A percentile compares a stretch with the other conserved stretches of the same genome.
Evolutionary conservation across 2,797 vertebrate species (phyloP).

Genomic region (Carcharodon carcharias): DNA sequence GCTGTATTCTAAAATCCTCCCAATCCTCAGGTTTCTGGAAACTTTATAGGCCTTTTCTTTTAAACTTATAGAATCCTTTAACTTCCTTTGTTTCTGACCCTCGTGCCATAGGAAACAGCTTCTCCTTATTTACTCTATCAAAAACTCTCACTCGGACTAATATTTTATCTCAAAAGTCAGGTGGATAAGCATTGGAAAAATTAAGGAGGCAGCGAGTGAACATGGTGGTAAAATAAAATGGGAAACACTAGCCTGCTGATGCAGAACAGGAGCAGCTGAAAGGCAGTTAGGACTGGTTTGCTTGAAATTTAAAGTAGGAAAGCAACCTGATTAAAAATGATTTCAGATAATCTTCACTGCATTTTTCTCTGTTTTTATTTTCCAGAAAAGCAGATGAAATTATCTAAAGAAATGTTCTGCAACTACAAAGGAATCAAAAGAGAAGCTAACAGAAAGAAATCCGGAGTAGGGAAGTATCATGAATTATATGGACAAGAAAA

Average conservation of each 20-base stretch:
- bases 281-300: neutral
- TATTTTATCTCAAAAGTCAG: no score
- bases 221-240: neutral
- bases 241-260: neutral
- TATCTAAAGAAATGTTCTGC: slow-evolving; percentile 1
- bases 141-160: neutral
- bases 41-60: no score
- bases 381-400: slow-evolving; percentile 19
- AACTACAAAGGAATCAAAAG: neutral
- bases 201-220: neutral
- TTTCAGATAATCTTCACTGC: neutral
- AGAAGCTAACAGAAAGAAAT: neutral
- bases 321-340: no score
- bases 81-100: neutral
- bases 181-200: neutral
- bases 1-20: no score
- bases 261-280: neutral
- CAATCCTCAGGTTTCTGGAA: no score
- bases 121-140: neutral
- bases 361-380: slow-evolving; percentile 25
- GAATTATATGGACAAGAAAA: neutral
- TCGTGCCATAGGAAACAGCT: neutral
- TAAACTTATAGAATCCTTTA: no score
- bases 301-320: neutral
- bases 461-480: neutral